Evolutionary conservation across 2,888 invertebrate species (phyloP), one percentile per base, ranked within the genome.

Genomic region (Neoscelio sp.): DNA sequence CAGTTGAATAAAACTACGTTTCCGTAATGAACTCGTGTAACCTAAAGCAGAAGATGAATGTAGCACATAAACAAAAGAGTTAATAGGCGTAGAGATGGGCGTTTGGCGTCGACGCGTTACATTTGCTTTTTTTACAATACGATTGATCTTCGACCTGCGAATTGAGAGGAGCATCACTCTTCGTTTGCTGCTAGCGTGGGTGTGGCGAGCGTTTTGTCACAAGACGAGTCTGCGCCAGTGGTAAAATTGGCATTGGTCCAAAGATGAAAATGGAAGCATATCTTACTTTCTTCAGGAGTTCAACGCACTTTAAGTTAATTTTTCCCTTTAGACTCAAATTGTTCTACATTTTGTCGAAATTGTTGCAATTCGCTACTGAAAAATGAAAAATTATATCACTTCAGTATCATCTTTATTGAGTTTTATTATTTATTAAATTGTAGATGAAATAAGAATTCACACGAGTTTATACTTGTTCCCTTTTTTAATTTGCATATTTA

Each of bases 261-360:
- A 85, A 85, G 86, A 87, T 89, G 87, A 88, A 89, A 89, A 89
- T 89, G 89, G 89, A 89, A 89, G 84, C 88, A 87, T 89, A 88
- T 87, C 88, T 87, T 83, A 85, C 85, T 86, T 86, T 88, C 86
- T 81, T 79, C 70, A 81, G 74, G 84, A 85, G 89, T 88, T 88
- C 89, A 86, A 89, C 81, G 89, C 78, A 81, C 79, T 77, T 71
- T 68, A 73, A 83, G 38, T 78, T 80, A 65, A 67, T 71, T 82
- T 82, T 68, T 73, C 64, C 70, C 38, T 64, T 40, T 26, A 6
- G 35, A 28, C 18, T 2, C 13, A 38, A 40, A 17, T 35, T 23
- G 7, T 17, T 35, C 18, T 17, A 30, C 3, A 12, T 38, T 44
- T 42, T 12, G 13, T 12, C 44, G 20, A 44, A 44, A n/a, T n/a